Evolutionary conservation across 2,888 invertebrate genomes (phyloP).

Genomic region (Dolichomitus sp.): DNA sequence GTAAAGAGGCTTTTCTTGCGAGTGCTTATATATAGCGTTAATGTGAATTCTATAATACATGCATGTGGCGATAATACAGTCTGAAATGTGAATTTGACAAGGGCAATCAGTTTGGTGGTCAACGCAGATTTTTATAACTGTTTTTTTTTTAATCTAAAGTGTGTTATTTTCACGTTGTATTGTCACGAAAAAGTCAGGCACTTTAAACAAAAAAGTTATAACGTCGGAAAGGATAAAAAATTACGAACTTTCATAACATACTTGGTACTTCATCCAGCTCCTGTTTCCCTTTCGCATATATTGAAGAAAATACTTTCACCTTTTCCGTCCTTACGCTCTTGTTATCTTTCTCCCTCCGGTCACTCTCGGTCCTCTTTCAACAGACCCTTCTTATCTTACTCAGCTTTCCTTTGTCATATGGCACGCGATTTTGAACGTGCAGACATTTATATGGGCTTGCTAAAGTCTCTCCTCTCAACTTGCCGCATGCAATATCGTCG

Average conservation of each 20-base stretch:
- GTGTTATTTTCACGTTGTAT: too few species aligned
- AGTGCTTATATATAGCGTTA: neutral
- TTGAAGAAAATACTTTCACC: conserved; percentile 50
- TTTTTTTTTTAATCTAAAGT: too few species aligned
- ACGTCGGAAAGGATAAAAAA: too few species aligned
- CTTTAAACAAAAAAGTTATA: too few species aligned
- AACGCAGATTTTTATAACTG: too few species aligned
- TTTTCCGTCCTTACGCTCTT: neutral
- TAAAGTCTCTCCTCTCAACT: conserved; percentile 35
- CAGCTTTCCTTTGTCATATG: conserved; percentile 50
- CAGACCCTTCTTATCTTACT: conserved; percentile 13
- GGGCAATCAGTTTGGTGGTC: too few species aligned
- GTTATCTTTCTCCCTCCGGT: conserved; percentile 10
- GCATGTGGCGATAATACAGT: neutral
- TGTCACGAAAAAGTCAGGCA: too few species aligned
- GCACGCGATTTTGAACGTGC: conserved; percentile 56
- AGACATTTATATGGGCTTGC: conserved; percentile 53
- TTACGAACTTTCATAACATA: neutral
- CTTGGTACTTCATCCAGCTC: neutral
- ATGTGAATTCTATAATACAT: neutral
- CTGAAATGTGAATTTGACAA: too few species aligned
- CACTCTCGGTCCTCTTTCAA: neutral
- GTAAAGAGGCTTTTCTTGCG: conserved; percentile 37
- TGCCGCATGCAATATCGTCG: conserved; percentile 53
- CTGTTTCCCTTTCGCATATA: conserved; percentile 38